Percentiles rank a stretch among this genome's conserved stretches.
These are phyloP conservation scores for Redunca redunca DNA, from an alignment of 2,113 vertebrate genomes.

Conservation along the genomic window DNA sequence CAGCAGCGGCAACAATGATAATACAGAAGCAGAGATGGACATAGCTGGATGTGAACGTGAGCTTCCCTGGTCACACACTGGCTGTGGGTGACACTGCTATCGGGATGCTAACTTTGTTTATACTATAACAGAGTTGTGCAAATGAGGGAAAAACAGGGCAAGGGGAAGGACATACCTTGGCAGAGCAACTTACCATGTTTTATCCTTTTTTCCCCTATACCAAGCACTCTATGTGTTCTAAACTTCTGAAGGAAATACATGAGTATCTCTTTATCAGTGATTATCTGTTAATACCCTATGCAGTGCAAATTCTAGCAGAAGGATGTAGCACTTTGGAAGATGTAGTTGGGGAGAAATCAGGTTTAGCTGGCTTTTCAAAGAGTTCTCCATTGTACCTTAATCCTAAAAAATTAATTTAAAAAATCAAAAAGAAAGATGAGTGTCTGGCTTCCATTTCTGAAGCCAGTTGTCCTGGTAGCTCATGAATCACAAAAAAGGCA, in stretches of 20 bases:
- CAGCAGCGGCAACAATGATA: fast-evolving
- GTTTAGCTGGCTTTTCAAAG: not conserved
- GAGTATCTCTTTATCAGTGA: not conserved
- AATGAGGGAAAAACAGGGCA: too few relatives aligned
- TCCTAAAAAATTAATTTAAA: not conserved
- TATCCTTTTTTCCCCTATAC: not conserved
- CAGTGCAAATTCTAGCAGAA: not conserved
- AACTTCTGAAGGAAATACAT: not conserved
- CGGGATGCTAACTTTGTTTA: fast-evolving
- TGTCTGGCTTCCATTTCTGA: not conserved
- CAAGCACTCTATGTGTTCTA: not conserved
- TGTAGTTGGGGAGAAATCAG: not conserved
- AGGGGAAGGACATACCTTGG: fast-evolving
- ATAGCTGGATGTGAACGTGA: fast-evolving
- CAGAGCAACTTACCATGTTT: fast-evolving
- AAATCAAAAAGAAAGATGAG: not conserved
- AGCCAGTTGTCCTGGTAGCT: not conserved
- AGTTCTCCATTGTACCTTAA: not conserved
- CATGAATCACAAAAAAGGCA: not conserved
- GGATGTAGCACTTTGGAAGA: not conserved
- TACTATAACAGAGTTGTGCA: not conserved
- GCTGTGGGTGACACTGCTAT: not conserved
- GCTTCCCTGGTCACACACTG: fast-evolving
- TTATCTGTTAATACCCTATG: not conserved
- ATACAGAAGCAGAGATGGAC: not conserved